Percentiles rank a stretch among this genome's conserved stretches.
These are phyloP conservation scores for Heteromormyrus szaboi DNA, from an alignment of 2,797 vertebrate species.

Conservation along the genomic window DNA sequence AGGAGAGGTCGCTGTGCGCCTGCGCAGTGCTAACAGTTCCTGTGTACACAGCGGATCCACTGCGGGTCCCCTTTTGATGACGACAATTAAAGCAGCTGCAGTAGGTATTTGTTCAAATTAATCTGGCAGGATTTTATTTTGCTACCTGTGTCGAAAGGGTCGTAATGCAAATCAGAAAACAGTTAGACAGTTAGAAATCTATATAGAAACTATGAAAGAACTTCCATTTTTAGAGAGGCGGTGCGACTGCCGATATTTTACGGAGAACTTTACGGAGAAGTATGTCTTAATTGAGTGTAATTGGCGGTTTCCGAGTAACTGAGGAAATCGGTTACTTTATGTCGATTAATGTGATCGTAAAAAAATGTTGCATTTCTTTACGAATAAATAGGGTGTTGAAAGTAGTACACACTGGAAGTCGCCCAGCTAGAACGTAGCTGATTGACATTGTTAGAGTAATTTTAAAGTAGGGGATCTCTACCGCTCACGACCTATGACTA, in stretches of 20 bases:
- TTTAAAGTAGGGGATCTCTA: neutral
- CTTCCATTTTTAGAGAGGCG: neutral
- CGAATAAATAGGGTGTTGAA: neutral
- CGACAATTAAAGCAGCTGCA: neutral
- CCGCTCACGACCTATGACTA: neutral
- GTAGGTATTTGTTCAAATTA: neutral
- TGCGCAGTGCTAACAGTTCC: neutral
- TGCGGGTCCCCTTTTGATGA: neutral
- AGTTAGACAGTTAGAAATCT: neutral
- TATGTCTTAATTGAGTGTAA: neutral
- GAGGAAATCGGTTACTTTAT: neutral
- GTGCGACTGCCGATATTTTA: neutral
- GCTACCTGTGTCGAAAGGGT: neutral
- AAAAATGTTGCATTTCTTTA: neutral
- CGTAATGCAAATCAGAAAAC: neutral
- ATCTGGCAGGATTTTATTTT: neutral
- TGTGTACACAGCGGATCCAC: neutral
- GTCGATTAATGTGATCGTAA: neutral
- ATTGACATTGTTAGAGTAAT: neutral
- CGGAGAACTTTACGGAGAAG: neutral
- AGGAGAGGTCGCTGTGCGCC: neutral
- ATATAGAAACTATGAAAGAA: neutral
- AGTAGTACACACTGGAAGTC: neutral
- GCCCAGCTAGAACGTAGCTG: neutral
- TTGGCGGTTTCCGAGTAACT: neutral